Evolutionary conservation across 92 coral and sea anemone species (phyloP).

Genomic region (Siderastrea siderea): DNA sequence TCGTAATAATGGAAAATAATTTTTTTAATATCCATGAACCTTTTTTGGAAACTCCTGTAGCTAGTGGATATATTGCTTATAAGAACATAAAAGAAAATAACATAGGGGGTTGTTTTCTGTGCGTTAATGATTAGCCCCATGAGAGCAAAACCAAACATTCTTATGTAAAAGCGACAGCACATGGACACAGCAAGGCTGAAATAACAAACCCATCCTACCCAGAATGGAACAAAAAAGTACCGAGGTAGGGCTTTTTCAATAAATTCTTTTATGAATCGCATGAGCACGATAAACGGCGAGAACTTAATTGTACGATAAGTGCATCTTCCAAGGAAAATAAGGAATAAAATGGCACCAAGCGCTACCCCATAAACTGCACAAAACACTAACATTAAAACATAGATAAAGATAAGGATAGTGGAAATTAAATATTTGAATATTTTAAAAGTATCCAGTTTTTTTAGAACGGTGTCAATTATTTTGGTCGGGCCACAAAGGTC

Average conservation of each 20-base stretch:
- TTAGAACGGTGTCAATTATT: not conserved
- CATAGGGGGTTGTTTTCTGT: not conserved
- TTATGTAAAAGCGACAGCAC: not conserved
- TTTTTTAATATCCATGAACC: not conserved
- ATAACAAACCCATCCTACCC: not conserved
- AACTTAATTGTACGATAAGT: not conserved
- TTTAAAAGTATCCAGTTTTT: not conserved
- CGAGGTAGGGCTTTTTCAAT: not conserved
- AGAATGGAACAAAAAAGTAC: not conserved
- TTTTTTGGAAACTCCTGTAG: not conserved
- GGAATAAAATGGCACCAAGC: not conserved
- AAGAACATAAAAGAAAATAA: not conserved
- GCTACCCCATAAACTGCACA: not conserved
- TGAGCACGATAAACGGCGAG: not conserved
- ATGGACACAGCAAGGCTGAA: not conserved
- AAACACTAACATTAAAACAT: not conserved
- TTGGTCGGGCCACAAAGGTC: not conserved
- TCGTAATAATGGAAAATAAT: not conserved
- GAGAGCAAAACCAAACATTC: not conserved
- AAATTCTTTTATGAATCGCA: not conserved
- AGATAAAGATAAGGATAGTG: not conserved
- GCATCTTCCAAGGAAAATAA: not conserved
- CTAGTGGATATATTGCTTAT: not conserved
- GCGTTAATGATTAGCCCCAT: conserved; percentile 11
- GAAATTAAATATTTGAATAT: not conserved